phyloP scores from a whole-genome alignment of 1,140 invertebrate species.

The Monomorium pharaonis region DNA sequence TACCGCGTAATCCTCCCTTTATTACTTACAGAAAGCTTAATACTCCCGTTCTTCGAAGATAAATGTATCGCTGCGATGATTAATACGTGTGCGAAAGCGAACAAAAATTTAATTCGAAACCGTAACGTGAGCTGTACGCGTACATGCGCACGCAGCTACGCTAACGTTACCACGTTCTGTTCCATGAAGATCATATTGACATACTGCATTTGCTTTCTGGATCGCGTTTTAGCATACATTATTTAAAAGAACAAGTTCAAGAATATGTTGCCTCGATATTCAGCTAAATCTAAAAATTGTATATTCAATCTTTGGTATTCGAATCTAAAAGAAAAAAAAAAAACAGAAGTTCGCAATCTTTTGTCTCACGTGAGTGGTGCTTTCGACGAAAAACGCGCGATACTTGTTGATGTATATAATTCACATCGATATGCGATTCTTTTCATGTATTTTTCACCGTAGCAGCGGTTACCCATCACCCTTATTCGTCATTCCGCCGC shows the following conservation, averaged over 20 bases:
- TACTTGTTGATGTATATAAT: background rate
- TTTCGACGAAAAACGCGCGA: background rate
- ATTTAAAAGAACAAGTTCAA: background rate
- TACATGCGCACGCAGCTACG: background rate
- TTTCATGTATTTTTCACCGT: background rate
- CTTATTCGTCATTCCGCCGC: background rate
- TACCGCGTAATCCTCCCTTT: conserved; percentile 46
- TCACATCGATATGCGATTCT: conserved; percentile 22
- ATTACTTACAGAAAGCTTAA: conserved; percentile 35
- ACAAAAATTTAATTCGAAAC: conserved; percentile 35
- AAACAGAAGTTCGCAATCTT: background rate
- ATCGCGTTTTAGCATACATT: background rate
- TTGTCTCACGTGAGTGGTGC: background rate
- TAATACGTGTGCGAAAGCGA: conserved; percentile 30
- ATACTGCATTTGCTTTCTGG: background rate
- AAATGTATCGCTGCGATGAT: conserved; percentile 48
- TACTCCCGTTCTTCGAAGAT: conserved; percentile 43
- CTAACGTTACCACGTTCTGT: background rate
- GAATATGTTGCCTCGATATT: background rate
- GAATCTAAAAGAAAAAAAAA: background rate
- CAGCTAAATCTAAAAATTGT: background rate
- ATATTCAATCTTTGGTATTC: background rate
- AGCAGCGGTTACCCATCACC: background rate
- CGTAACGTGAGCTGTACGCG: background rate
- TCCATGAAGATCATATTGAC: background rate